These are phyloP conservation scores for Beroe forskalii DNA, from an alignment of 37 sponge, comb jelly and placozoan species.

Conservation along the genomic window DNA sequence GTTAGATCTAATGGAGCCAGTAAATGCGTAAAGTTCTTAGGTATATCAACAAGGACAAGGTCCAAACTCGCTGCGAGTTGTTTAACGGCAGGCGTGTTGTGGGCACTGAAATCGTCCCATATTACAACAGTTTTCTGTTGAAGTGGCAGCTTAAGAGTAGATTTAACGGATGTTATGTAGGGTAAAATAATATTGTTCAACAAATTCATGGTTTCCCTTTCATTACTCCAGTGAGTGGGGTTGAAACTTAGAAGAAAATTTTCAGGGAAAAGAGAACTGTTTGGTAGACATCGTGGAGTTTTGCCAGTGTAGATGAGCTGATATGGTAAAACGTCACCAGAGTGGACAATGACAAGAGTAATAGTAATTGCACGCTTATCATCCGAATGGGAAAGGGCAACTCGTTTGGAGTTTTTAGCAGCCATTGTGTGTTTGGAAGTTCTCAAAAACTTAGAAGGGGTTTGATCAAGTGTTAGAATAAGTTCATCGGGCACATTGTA, in stretches of 20 bases:
- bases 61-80: no score
- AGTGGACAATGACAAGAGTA: background rate
- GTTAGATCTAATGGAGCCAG: no score
- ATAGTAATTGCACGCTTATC: background rate
- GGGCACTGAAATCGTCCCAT: no score
- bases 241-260: background rate
- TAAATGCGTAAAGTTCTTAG: no score
- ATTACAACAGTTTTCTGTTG: no score
- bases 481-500: background rate
- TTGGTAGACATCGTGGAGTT: background rate
- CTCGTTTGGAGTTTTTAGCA: background rate
- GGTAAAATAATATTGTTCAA: no score
- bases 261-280: background rate
- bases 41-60: no score
- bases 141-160: no score
- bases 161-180: no score
- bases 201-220: background rate
- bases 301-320: background rate
- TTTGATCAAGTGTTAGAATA: background rate
- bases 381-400: background rate
- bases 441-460: background rate
- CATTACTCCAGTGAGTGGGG: no score
- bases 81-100: no score
- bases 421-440: background rate
- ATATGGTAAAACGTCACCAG: background rate